Base-by-base conservation (phyloP, 1,140 invertebrate genomes). In the Drosophila pectinifera region DNA sequence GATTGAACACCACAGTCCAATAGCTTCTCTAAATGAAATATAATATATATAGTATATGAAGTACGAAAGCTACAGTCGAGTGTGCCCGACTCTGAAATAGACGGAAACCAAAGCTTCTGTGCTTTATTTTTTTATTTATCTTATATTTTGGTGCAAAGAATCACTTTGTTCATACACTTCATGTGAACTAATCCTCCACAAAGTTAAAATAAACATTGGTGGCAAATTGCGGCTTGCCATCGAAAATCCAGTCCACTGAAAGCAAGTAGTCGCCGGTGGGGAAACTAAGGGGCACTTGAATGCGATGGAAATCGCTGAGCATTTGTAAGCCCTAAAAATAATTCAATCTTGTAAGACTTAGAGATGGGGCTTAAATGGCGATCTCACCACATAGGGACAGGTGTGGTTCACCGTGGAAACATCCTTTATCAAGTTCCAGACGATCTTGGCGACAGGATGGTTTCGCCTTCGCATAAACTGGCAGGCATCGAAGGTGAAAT, bases 401-500 rank as follows among this genome's bases (percentile, higher is more conserved):
- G 48, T 56, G 8, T 76, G 73, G 24, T 76, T 76, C 2, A 76
- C 16, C 4, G 61, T 73, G 14, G 73, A 76, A 0, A 39, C 26
- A 13, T 59, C 43, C 55, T 41, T 59, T 0, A 73, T 49, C 1
- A 59, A 1, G 20, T 55, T 16, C 26, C 41, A 55, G 3, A 72
- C 1, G 0, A 72, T 48, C 8, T 76, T 76, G 3, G 56, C 31
- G 0, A 73, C 10, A 7, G 73, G 68, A 1, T 76, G 55, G 24
- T 75, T 64, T 2, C 31, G 22, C 10, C 10, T 69, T 2, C 42
- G n/a, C 39, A 78, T 53, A 54, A 76, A 78, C 5, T 76, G 24
- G 18, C 81, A 85, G 1, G 8, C 81, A 55, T 84, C 81, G 2
- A 84, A 7, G 0, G 26, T 74, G 5, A n/a, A 38, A 22, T 85